Evolutionary conservation across 1,140 invertebrate genomes (phyloP).

Genomic region (Anadara kagoshimensis): DNA sequence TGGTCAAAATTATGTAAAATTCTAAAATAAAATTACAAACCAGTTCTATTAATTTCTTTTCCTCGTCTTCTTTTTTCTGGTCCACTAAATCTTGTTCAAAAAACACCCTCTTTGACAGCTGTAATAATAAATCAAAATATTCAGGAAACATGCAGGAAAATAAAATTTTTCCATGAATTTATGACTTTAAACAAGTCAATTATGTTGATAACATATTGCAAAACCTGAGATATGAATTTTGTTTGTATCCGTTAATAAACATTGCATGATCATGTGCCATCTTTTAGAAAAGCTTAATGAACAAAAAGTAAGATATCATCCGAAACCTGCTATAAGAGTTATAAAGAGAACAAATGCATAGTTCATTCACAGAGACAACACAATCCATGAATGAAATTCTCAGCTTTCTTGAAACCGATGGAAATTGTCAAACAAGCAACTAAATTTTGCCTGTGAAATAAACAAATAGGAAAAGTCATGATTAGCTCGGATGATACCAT

Average conservation of each 20-base stretch:
- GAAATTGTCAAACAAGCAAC: neutral
- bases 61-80: slow-evolving; percentile 66
- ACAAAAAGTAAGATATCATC: neutral
- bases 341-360: neutral
- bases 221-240: neutral
- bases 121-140: slow-evolving; percentile 18
- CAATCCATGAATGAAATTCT: no score
- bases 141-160: neutral
- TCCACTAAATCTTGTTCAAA: slow-evolving; percentile 66
- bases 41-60: slow-evolving; percentile 61
- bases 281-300: neutral
- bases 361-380: no score
- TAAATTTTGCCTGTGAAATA: neutral
- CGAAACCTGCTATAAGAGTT: no score
- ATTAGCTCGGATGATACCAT: no score
- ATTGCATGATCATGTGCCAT: neutral
- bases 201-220: neutral
- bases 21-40: slow-evolving; percentile 32
- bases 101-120: slow-evolving; percentile 50
- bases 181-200: neutral
- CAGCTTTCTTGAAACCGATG: neutral
- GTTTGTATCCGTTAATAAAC: neutral
- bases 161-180: neutral
- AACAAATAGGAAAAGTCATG: neutral
- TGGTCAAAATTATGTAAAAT: slow-evolving; percentile 5